phyloP scores from a whole-genome alignment of 1,140 invertebrate species.

The Neodiprion lecontei region DNA sequence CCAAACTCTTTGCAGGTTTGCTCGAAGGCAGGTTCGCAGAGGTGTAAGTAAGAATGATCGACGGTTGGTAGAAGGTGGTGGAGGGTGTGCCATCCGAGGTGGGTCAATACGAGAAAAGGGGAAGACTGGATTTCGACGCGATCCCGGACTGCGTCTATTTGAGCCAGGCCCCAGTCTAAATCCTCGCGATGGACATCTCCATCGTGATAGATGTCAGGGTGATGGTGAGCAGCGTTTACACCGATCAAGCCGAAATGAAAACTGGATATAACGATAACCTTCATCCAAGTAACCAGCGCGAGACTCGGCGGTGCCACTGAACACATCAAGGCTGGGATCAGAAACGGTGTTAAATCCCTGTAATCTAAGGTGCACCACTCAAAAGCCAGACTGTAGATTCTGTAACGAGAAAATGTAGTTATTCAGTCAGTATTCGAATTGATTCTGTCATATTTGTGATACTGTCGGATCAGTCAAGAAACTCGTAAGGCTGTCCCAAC shows the following conservation, averaged over 20 bases:
- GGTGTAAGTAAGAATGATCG: conserved; percentile 74
- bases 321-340: conserved; percentile 63
- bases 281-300: conserved; percentile 64
- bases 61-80: conserved; percentile 86
- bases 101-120: conserved; percentile 72
- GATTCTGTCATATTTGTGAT: not conserved
- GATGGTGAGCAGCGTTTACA: conserved; percentile 82
- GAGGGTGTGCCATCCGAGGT: conserved; percentile 79
- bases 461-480: not conserved
- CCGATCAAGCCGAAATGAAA: conserved; percentile 72
- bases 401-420: conserved; percentile 3
- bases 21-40: conserved; percentile 71
- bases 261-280: conserved; percentile 67
- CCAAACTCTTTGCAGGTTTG: conserved; percentile 76
- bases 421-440: conserved; percentile 44
- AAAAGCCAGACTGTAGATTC: conserved; percentile 10
- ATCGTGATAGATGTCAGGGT: conserved; percentile 84
- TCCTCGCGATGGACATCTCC: conserved; percentile 71
- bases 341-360: conserved; percentile 59
- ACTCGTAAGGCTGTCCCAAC: conserved; percentile 42
- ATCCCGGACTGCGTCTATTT: conserved; percentile 79
- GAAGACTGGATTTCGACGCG: conserved; percentile 73
- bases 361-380: conserved; percentile 34
- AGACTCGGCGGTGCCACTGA: conserved; percentile 46
- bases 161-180: conserved; percentile 80